Base-by-base conservation (phyloP, 2,888 invertebrate genomes). In the Himalopsyche anomala region DNA sequence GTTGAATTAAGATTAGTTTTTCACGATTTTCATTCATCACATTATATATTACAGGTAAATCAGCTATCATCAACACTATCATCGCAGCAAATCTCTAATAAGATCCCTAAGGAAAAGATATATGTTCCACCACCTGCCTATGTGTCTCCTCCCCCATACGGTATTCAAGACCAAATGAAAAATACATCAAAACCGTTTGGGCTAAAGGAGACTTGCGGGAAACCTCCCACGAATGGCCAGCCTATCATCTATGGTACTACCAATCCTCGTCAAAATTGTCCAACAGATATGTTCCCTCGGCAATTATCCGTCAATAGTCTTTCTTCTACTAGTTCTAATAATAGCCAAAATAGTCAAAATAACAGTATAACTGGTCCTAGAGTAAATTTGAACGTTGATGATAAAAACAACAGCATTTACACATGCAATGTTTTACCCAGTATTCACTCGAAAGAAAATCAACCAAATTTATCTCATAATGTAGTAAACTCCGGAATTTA, bases 271-370 rank as follows among this genome's bases (percentile, higher is more conserved):
- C 88, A 89, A 90, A 87, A 91, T 90, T 88, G 89, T 40, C 90
- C 91, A 74, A 89, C 91, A 89, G 90, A 91, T 89, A 90, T 93
- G 0, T 91, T 94, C 88, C 94, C 94, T 2, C 91, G 94, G n/a
- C 94, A 94, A 89, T 92, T 93, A 0, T 94, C 94, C 0, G 91
- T 94, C 40, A 94, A 94, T 89, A 94, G 94, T 89, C 93, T 94
- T 87, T 91, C 92, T 86, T 94, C 94, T 0, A 93, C 92, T 85
- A 91, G 92, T 79, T 94, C 93, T 0, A 91, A 92, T 85, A 92
- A 92, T 0, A 91, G 92, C 4, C 81, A 81, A 42, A 81, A 54
- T 81, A 81, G 81, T 82, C 82, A 40, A 83, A 69, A 54, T 62
- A 74, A 74, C 38, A 74, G 74, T 38, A 11, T 74, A 74, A 74